Evolutionary conservation across 2,113 vertebrate species (phyloP), one percentile per base, ranked within the genome.

Genomic region (Gavia stellata): DNA sequence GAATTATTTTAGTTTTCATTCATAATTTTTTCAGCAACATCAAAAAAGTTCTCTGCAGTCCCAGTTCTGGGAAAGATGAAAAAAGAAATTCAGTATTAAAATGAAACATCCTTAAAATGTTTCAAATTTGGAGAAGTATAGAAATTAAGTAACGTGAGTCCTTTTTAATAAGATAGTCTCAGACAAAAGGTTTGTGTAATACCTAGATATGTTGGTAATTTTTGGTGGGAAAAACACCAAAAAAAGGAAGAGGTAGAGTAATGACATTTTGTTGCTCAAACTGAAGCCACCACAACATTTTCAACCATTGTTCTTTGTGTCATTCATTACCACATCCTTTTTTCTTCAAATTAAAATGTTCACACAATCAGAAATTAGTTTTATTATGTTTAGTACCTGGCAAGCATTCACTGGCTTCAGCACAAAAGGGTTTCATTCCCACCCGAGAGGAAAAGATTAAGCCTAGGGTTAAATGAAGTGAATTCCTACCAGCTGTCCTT

Each of bases 401-500:
- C 73, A 92, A 95, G 65, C 65, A 40, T 85, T 94, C 90, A 73
- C 63, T 66, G 84, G 59, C 72, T 85, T 87, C 90, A 92, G 89
- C 49, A 89, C 29, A 70, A 62, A 68, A 93, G 18, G 20, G 7
- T 78, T 97, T 95, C 34, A 86, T 81, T 92, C 66, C 28, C 79
- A 92, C 7, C 31, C 29, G 6, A 96, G 38, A 81, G 83, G 45
- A 93, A 95, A 14, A 93, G n/a, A 95, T 89, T 94, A 94, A 97
- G 80, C 65, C n/a, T 58, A n/a, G 59, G n/a, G 78, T 94, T 86
- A 89, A 96, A 59, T 7, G 90, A 92, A 89, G 45, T 89, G 58
- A 91, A 95, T 95, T 96, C 68, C 81, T 95, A 77, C 78, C 75
- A 96, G 86, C 86, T 94, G 8, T 87, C 91, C 88, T 66, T 91